These are phyloP conservation scores for Gymnocephalus cernua DNA, from an alignment of 2,113 vertebrate species.

Conservation along the genomic window DNA sequence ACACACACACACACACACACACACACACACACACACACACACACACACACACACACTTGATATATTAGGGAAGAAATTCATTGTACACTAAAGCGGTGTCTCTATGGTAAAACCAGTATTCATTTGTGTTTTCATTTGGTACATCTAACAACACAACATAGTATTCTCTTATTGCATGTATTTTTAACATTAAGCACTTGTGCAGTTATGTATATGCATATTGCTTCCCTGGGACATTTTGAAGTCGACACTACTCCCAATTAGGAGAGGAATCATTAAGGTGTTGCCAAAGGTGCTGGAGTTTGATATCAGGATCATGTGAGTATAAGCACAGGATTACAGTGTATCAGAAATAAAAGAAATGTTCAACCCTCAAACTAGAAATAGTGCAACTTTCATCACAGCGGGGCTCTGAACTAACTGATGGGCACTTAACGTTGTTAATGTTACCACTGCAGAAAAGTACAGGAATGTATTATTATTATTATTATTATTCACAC, in stretches of 20 bases:
- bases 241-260: not conserved
- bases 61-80: conserved; percentile 5
- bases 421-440: not conserved
- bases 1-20: not conserved
- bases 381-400: not conserved
- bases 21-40: too few relatives aligned
- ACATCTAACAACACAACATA: not conserved
- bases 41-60: not conserved
- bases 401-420: conserved; percentile 16
- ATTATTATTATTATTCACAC: not conserved
- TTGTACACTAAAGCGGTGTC: conserved; percentile 20
- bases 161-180: not conserved
- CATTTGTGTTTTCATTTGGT: not conserved
- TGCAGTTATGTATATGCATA: not conserved
- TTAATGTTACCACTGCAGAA: not conserved
- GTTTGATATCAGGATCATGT: conserved; percentile 3
- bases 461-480: not conserved
- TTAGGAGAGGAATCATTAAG: not conserved
- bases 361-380: not conserved
- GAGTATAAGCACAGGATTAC: not conserved
- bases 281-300: not conserved
- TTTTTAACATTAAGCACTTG: conserved; percentile 6
- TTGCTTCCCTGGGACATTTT: conserved; percentile 10
- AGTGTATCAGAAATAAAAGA: conserved; percentile 9
- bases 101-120: not conserved